Conservation (phyloP, 2,797 vertebrate species). For the Vireo griseus region DNA sequence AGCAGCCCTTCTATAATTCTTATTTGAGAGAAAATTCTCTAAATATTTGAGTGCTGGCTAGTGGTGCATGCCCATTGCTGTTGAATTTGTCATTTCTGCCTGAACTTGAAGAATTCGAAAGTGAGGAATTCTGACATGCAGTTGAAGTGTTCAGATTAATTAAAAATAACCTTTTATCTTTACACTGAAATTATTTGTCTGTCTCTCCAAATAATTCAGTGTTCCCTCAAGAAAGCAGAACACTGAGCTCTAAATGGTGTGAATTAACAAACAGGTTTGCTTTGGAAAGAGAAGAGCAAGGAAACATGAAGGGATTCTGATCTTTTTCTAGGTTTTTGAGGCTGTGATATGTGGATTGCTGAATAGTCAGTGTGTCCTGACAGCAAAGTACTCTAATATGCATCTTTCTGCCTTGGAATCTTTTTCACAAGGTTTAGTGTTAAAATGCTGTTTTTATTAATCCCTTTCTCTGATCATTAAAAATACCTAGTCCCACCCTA, state of each 20-base stretch:
- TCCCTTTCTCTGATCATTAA: not conserved
- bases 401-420: not conserved
- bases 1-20: not conserved
- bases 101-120: constrained; percentile 1
- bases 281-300: not conserved
- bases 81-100: not conserved
- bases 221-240: not conserved
- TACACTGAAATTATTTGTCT: not conserved
- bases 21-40: not conserved
- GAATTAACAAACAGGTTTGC: not conserved
- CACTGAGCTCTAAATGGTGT: not conserved
- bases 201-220: not conserved
- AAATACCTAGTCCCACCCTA: not conserved
- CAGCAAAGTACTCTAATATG: not conserved
- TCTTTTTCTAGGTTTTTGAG: not conserved
- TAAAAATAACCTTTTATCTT: constrained; percentile 39
- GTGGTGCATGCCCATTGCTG: not conserved
- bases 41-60: not conserved
- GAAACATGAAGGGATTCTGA: not conserved
- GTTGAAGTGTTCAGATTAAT: constrained; percentile 27
- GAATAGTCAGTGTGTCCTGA: not conserved
- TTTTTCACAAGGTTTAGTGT: not conserved
- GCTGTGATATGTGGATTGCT: not conserved
- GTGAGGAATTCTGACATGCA: not conserved
- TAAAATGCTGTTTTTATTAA: not conserved